These are phyloP conservation scores for Hydrolagus colliei DNA, from an alignment of 2,797 vertebrate genomes.

Conservation along the genomic window DNA sequence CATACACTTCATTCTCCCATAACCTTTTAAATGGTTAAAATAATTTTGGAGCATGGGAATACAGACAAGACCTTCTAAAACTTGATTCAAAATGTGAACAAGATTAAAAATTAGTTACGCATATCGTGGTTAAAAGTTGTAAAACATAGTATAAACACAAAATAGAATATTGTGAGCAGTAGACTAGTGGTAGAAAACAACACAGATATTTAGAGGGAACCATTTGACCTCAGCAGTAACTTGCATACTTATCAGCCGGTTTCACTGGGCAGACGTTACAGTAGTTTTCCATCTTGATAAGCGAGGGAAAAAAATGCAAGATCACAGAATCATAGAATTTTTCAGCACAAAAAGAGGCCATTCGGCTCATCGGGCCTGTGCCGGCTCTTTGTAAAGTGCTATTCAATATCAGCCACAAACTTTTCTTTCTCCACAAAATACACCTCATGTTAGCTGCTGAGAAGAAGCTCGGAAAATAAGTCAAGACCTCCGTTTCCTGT, in stretches of 20 bases:
- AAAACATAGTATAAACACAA: background rate
- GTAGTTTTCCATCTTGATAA: background rate
- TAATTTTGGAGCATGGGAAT: too few relatives aligned
- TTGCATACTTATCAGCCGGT: background rate
- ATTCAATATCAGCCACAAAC: too few relatives aligned
- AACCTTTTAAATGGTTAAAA: background rate
- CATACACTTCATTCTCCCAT: background rate
- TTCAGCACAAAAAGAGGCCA: too few relatives aligned
- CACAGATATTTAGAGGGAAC: background rate
- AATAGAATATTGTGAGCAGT: background rate
- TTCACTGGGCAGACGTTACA: background rate
- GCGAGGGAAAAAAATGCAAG: background rate
- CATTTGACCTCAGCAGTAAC: background rate
- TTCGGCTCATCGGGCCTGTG: too few relatives aligned
- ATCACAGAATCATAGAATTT: too few relatives aligned
- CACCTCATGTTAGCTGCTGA: too few relatives aligned
- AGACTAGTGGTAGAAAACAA: too few relatives aligned
- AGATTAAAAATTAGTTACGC: background rate
- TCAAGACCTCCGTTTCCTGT: background rate
- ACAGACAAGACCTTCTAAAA: background rate
- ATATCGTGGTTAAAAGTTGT: background rate
- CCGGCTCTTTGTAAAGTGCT: too few relatives aligned
- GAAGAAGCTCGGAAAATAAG: background rate
- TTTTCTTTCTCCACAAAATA: too few relatives aligned
- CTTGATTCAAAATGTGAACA: background rate